Conservation (phyloP, 2,113 vertebrate species). For the Psilopogon haemacephalus region DNA sequence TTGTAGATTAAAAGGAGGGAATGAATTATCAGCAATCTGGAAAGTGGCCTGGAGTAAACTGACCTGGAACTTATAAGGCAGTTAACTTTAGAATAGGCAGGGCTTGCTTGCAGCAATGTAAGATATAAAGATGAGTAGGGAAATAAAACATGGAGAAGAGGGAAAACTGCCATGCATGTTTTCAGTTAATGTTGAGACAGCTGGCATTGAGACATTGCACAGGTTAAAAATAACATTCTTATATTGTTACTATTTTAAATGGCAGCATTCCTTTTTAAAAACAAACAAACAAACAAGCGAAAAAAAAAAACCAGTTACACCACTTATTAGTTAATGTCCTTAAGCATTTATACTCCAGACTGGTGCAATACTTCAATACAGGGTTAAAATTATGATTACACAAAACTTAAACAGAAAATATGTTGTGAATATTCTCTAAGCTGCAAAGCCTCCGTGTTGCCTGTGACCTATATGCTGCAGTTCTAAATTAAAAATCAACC, state of each 20-base stretch:
- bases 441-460: neutral
- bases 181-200: neutral
- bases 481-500: neutral
- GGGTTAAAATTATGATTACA: neutral
- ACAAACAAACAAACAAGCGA: too few relatives aligned
- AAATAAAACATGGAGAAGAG: neutral
- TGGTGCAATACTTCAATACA: neutral
- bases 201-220: neutral
- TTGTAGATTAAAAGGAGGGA: too few relatives aligned
- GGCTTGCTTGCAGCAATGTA: neutral
- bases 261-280: neutral
- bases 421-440: neutral
- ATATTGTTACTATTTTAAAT: neutral
- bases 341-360: neutral
- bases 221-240: conserved; percentile 3
- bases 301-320: neutral
- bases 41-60: too few relatives aligned
- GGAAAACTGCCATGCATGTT: neutral
- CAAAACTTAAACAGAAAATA: neutral
- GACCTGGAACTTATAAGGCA: neutral
- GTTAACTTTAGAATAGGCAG: neutral
- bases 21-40: neutral
- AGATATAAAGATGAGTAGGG: neutral
- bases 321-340: neutral
- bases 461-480: neutral